Base-by-base conservation (phyloP, 1,140 invertebrate species). In the Trichoplusia ni region DNA sequence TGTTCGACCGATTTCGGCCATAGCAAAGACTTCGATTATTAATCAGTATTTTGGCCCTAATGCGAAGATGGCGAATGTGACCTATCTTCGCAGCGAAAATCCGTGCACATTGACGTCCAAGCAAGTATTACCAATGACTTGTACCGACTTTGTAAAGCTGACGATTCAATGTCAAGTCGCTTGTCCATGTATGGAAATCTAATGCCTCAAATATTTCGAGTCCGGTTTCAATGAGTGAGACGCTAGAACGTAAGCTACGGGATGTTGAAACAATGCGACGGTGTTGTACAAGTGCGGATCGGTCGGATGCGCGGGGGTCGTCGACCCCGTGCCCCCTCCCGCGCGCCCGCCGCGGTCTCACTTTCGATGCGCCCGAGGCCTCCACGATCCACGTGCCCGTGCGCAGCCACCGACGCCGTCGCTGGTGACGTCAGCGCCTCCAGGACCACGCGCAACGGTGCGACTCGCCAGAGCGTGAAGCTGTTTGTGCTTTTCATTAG, bases 321-420 rank as follows among this genome's bases (percentile, higher is more conserved):
- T 80, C 69, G 83, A 86, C 81, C 83, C 69, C 64, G 51, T 72
- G 49, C 65, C 75, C 72, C 65, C 73, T 73, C 74, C 59, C 69
- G 54, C 68, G 35, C 61, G 66, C 46, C 66, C 63, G 0, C 62
- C 77, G 73, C 77, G 73, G 85, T 84, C 85, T 88, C 85, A 88
- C 87, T 90, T 88, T 88, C 87, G 81, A 85, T 90, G 85, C 84
- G 87, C 79, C 81, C 73, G 85, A 82, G 84, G 80, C 79, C 77
- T 75, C 78, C 64, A 70, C 71, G 73, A 75, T 77, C 84, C 84
- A 89, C 84, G 86, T 86, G 86, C 82, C 82, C 67, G 66, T 59
- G 73, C 76, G 74, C 77, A 71, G 69, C 66, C 74, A 61, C 53
- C 54, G 72, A 64, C 70, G 69, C 69, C 61, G 75, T 64, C 73